Evolutionary conservation across 2,113 vertebrate species (phyloP), one percentile per base, ranked within the genome.

Genomic region (Sisor rabdophorus): DNA sequence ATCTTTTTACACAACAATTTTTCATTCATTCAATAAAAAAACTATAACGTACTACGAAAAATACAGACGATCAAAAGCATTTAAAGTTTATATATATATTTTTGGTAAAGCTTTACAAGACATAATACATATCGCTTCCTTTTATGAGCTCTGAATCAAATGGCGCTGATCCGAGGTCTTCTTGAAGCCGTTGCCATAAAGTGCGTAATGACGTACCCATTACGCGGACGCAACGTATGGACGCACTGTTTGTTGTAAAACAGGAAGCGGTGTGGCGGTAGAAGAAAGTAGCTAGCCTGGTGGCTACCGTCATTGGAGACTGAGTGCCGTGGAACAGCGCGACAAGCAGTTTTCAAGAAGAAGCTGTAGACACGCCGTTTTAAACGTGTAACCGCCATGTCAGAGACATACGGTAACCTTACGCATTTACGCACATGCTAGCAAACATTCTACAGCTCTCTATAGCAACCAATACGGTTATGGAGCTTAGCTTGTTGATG

Each of bases 391-490:
- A 84, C 79, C 87, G 85, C 87, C 89, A 93, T 93, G 92, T 93
- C 92, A 77, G 92, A 93, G 89, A 93, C 92, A 75, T 93, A 93
- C 90, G 92, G 92, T 93, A 91, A 81, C 48, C 64, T 50, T 56
- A 28, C 28, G 22, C 44, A 28, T 26, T 67, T 2, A 20, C 36
- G 50, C 53, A 69, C 55, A 47, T 59, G 59, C 73, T 79, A 81
- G 79, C 28, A 67, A 80, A 30, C 47, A 69, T 71, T 79, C 67
- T 59, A 9, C 78, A 73, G 76, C 2, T 64, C 61, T 48, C 64
- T 67, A 68, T 68, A 68, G 4, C 67, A 83, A 83, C 86, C 55
- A 86, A 24, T 12, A 12, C 58, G 19, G 71, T 48, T 50, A 26
- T 26, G 24, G 12, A 22, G 56, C 56, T 36, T 61, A 63, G 58